A percentile compares a stretch with the other conserved stretches of the same genome.
Evolutionary conservation across 2,113 vertebrate species (phyloP).

Genomic region (Pomatostomus ruficeps): DNA sequence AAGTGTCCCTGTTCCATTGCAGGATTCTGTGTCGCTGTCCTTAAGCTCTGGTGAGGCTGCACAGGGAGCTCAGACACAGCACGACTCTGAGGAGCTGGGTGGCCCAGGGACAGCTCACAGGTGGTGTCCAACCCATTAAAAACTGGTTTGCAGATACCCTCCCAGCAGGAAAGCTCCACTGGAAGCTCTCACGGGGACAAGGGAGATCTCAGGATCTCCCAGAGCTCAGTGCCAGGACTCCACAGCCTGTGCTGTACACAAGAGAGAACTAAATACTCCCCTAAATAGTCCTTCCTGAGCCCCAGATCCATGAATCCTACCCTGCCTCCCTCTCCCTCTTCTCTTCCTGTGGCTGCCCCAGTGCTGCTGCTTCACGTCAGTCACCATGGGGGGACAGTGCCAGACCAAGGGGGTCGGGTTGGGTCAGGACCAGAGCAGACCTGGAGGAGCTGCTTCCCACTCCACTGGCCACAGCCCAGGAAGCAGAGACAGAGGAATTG

Average conservation of each 20-base stretch:
- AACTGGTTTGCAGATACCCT: not conserved
- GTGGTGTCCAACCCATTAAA: not conserved
- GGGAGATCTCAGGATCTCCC: not conserved
- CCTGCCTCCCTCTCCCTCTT: not conserved
- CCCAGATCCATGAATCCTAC: not conserved
- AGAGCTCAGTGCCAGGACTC: not conserved
- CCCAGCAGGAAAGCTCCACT: not conserved
- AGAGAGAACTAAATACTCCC: not conserved
- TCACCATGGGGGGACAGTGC: fast-evolving
- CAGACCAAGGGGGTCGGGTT: fast-evolving
- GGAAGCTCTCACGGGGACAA: not conserved
- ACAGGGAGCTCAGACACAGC: not conserved
- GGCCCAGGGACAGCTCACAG: not conserved
- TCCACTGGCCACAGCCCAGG: not conserved
- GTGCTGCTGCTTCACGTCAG: not conserved
- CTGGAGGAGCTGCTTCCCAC: not conserved
- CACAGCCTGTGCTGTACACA: not conserved
- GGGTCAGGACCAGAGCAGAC: not conserved
- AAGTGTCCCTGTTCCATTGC: not conserved
- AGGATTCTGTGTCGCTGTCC: not conserved
- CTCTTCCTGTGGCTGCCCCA: not conserved
- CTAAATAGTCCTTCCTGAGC: not conserved
- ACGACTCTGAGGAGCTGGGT: not conserved
- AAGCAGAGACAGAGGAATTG: not conserved
- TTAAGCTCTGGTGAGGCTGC: fast-evolving